Percentiles rank a stretch among this genome's conserved stretches.
Evolutionary conservation across 1,140 invertebrate genomes (phyloP).

Genomic region (Episyrphus balteatus): DNA sequence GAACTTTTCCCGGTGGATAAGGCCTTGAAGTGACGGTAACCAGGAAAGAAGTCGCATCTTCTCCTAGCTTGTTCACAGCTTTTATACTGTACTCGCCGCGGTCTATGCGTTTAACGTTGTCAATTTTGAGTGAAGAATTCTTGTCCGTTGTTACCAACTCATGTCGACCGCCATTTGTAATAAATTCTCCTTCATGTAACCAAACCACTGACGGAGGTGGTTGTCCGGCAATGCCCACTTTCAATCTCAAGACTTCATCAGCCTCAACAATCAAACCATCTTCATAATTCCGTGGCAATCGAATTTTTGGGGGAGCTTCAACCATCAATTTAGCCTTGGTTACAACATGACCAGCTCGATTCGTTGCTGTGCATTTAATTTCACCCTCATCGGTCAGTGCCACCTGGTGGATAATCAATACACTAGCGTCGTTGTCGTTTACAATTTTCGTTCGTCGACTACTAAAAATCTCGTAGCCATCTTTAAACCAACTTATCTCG

Average conservation of each 20-base stretch:
- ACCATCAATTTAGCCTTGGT: constrained; percentile 60
- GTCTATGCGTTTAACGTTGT: constrained; percentile 58
- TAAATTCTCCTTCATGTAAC: constrained; percentile 71
- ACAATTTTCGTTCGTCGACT: constrained; percentile 64
- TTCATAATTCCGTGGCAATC: constrained; percentile 69
- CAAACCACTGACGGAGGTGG: constrained; percentile 74
- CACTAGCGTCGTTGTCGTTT: constrained; percentile 64
- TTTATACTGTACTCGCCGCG: constrained; percentile 77
- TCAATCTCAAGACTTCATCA: constrained; percentile 74
- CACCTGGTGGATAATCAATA: constrained; percentile 70
- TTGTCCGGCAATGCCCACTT: constrained; percentile 79
- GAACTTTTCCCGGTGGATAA: constrained; percentile 67
- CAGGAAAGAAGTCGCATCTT: constrained; percentile 66
- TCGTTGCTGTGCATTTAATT: constrained; percentile 79
- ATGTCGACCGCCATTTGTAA: constrained; percentile 50
- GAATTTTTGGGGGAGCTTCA: constrained; percentile 69
- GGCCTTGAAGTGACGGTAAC: constrained; percentile 83
- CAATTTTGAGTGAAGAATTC: constrained; percentile 60
- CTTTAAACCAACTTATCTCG: constrained; percentile 87
- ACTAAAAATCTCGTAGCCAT: constrained; percentile 75
- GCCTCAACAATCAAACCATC: constrained; percentile 81
- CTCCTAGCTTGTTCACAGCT: constrained; percentile 69
- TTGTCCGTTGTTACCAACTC: constrained; percentile 58
- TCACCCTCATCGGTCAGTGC: constrained; percentile 71
- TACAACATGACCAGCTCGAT: constrained; percentile 65